Percentiles rank a stretch among this genome's conserved stretches.
Evolutionary conservation across 2,113 vertebrate species (phyloP).

Genomic region (Lates calcarifer): DNA sequence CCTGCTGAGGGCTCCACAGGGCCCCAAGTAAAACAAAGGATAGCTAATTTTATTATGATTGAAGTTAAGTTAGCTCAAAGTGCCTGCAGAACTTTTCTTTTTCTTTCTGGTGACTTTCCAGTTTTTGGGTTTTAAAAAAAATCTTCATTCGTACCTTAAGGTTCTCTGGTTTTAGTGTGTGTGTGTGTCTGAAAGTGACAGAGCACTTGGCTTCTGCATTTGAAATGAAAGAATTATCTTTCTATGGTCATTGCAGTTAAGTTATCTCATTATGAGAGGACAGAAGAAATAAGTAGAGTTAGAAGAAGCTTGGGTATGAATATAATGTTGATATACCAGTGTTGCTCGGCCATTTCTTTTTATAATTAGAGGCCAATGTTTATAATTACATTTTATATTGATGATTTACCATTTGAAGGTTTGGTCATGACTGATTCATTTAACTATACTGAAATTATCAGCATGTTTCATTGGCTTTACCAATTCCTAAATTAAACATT

Average conservation of each 20-base stretch:
- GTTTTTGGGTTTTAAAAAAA: neutral
- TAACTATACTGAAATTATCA: neutral
- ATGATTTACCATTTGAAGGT: neutral
- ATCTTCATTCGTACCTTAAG: slow-evolving; percentile 1
- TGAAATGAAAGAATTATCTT: neutral
- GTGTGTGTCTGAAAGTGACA: neutral
- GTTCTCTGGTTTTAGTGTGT: neutral
- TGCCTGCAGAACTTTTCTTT: neutral
- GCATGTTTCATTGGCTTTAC: neutral
- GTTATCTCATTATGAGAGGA: neutral
- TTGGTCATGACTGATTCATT: neutral
- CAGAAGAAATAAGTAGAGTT: neutral
- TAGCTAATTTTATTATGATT: slow-evolving; percentile 17
- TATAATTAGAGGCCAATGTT: neutral
- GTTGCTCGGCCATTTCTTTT: neutral
- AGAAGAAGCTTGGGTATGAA: too few relatives aligned
- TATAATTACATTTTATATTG: neutral
- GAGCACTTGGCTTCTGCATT: slow-evolving; percentile 4
- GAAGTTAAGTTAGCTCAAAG: slow-evolving; percentile 3
- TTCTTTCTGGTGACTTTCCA: neutral
- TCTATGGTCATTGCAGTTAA: neutral
- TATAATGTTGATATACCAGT: neutral
- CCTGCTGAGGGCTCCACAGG: neutral
- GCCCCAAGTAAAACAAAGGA: slow-evolving; percentile 10
- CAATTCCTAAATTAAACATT: neutral